Evolutionary conservation across 2,888 invertebrate species (phyloP).

Genomic region (Carpatolechia fugitivella): DNA sequence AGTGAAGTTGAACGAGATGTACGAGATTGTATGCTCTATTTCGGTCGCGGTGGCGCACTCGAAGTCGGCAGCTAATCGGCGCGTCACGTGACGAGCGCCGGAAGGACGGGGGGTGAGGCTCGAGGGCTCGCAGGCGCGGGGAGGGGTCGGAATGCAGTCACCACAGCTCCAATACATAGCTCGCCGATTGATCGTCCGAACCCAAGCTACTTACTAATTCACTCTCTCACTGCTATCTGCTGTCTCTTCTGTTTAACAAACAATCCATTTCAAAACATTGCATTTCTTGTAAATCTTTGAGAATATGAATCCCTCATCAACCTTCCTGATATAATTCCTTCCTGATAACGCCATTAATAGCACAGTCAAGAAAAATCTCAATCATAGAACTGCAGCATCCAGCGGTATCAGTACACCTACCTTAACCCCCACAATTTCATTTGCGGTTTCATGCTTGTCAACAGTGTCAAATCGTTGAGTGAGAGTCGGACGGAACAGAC

Average conservation of each 20-base stretch:
- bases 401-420: not conserved
- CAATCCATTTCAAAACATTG: not conserved
- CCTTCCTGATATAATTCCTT: too few species aligned
- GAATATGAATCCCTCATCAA: too few species aligned
- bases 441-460: conserved; percentile 11
- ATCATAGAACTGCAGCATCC: not conserved
- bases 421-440: conserved; percentile 7
- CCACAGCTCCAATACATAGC: conserved; percentile 37
- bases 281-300: too few species aligned
- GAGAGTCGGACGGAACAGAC: not conserved
- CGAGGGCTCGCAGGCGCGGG: conserved; percentile 43
- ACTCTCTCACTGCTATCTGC: conserved; percentile 9
- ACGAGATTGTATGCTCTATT: conserved; percentile 70
- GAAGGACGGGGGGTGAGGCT: conserved; percentile 70
- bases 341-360: too few species aligned
- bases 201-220: conserved; percentile 11
- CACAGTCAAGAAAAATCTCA: not conserved
- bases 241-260: not conserved
- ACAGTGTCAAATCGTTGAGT: conserved; percentile 9
- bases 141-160: conserved; percentile 53
- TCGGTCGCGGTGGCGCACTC: conserved; percentile 74
- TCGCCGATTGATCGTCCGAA: conserved; percentile 58
- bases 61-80: conserved; percentile 70
- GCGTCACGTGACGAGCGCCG: conserved; percentile 75
- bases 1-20: conserved; percentile 58